Base-by-base conservation (phyloP, 2,888 invertebrate genomes). In the Ophonus ardosiacus region DNA sequence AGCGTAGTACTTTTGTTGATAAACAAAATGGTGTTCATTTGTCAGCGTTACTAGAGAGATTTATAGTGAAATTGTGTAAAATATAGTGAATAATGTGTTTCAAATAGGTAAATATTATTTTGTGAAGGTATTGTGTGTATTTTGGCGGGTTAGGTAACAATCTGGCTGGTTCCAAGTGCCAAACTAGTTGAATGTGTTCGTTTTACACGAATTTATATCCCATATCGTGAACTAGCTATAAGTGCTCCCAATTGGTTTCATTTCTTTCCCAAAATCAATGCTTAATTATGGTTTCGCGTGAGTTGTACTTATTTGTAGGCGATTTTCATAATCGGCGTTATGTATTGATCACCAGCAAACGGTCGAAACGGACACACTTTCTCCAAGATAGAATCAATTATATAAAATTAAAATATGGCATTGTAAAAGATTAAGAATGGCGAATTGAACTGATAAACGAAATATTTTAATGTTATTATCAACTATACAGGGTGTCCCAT, bases 111-210 rank as follows among this genome's bases (percentile, higher is more conserved):
- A 31, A 31, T 31, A 31, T 31, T 4, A 31, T 31, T 31, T 31
- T 31, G 5, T 31, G 31, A 31, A 31, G 43, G 43, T 10, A 51
- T 2, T 51, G 43, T 51, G 13, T 51, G 43, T 51, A 10, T 13
- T 51, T 51, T 51, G 43, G 43, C 43, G 43, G 43, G 43, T 51
- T 51, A 51, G 43, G 43, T 51, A 13, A 8, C 1, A 76, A n/a
- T 7, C 59, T 59, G 83, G 74, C 71, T 82, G 82, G 43, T 83
- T 83, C 40, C 61, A 74, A 83, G 83, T 83, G 83, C 83, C 83
- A 83, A 83, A 83, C 43, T 65, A 79, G 81, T 65, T 21, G 63
- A 65, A 65, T 65, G 81, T 81, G 63, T 81, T 81, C 59, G 56
- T 56, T 43, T 81, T 81, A 81, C 78, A 78, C 78, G 78, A 78